Base-by-base conservation (phyloP, 2,888 invertebrate species). In the Serripes groenlandicus region DNA sequence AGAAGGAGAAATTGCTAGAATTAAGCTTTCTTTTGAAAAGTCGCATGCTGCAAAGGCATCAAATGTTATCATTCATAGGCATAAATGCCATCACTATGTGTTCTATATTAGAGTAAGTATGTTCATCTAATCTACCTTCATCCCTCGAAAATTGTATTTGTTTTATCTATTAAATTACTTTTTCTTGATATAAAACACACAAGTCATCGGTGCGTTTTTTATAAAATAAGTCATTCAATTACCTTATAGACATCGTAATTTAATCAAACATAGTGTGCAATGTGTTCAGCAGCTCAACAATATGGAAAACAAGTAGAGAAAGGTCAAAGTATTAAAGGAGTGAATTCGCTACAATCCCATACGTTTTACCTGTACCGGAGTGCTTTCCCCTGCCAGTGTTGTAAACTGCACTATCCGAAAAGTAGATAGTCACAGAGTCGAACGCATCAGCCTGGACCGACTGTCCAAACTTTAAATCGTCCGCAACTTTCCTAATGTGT, bases 401-500 rank as follows among this genome's bases (percentile, higher is more conserved):
- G 93, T 92, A 81, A 94, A 94, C 23, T 93, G 91, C 2, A 93
- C 92, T 93, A 72, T 94, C 93, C 1, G 93, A 93, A 86, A 94
- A 94, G 78, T 93, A 94, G 73, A 94, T 91, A n/a, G 93, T 93
- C 9, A 93, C 94, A 26, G 85, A 87, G 52, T 93, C 90, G 81
- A 93, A 93, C 0, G 91, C 88, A 73, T 93, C 93, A 0, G 94
- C 93, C 60, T 92, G 87, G 7, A 94, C 91, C 11, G 89, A 83
- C 49, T 89, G 88, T 0, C 93, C 93, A 26, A 88, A 75, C 74
- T 93, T 94, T 56, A 94, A 78, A 69, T 93, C 91, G 23, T 93
- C 93, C 2, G 94, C 93, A n/a, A 94, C 92, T 74, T 92, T 91
- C 79, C 94, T 94, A n/a, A n/a, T n/a, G n/a, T n/a, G n/a, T n/a